Base-by-base conservation (phyloP, 2,113 vertebrate genomes). In the Damaliscus lunatus region DNA sequence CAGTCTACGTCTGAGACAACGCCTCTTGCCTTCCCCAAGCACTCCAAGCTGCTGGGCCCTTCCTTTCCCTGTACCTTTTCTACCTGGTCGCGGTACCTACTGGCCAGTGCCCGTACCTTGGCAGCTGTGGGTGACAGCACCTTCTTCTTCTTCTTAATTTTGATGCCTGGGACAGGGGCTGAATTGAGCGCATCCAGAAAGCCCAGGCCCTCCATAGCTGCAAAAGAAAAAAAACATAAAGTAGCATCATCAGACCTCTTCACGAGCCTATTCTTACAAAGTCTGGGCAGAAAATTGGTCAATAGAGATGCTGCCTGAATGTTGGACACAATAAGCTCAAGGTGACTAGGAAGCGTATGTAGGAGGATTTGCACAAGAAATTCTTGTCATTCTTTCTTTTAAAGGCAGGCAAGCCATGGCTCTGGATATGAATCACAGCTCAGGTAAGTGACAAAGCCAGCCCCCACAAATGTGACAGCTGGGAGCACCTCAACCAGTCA, bases 111-210 rank as follows among this genome's bases (percentile, higher is more conserved):
- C 84, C 62, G 31, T 98, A 99, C 99, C 99, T 99, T 99, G 97
- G 99, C 98, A 0, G 99, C 99, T 0, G 99, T 99, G 0, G 99
- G 99, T 11, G 99, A 99, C 27, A 99, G 97, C 2, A 99, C 99
- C 84, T 99, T 99, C 92, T 99, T 99, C 98, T 99, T 99, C 98
- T 99, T 99, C 97, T 99, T 99, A 97, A 99, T 99, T 98, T 99
- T 99, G 97, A 99, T 99, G 40, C 99, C 99, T 0, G 99, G 99
- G 36, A 99, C 99, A 4, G 99, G 99, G 8, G 99, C 99, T 0
- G 99, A 99, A 97, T 99, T 99, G 77, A 99, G 99, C 6, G 99
- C 99, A 23, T 99, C 99, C 46, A 99, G 98, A 98, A 99, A 99
- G 21, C 99, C 99, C 3, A 99, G 99, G 19, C 99, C 99, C 96